A percentile compares a stretch with the other conserved stretches of the same genome.
These are phyloP conservation scores for Sakesphorus luctuosus DNA, from an alignment of 2,113 vertebrate genomes.

Conservation along the genomic window DNA sequence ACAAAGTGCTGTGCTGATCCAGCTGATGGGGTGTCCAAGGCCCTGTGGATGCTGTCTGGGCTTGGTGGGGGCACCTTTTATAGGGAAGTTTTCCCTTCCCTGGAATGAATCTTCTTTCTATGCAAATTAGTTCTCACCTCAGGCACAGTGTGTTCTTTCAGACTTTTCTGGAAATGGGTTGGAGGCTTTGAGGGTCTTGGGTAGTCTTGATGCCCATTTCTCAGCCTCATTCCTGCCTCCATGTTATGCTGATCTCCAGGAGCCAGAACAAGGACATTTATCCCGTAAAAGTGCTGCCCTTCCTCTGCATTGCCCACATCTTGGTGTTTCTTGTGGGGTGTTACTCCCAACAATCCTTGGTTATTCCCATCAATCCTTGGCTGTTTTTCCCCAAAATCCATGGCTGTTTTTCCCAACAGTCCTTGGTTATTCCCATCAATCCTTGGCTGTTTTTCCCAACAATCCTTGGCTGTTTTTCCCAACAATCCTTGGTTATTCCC, in stretches of 20 bases:
- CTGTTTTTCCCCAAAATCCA: background rate
- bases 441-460: background rate
- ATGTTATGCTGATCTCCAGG: background rate
- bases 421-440: background rate
- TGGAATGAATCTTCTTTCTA: background rate
- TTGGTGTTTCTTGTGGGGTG: background rate
- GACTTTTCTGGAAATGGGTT: background rate
- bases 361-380: background rate
- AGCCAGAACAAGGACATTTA: background rate
- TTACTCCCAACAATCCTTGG: background rate
- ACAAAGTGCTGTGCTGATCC: rapidly evolving
- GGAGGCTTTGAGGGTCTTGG: background rate
- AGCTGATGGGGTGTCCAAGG: background rate
- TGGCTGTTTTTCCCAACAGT: background rate
- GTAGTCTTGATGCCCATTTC: background rate
- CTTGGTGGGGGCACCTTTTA: background rate
- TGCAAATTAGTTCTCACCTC: background rate
- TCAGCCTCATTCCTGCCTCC: background rate
- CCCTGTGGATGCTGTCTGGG: background rate
- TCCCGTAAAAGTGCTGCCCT: background rate
- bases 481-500: background rate
- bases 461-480: background rate
- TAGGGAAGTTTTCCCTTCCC: background rate
- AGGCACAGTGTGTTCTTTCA: background rate
- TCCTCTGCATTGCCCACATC: background rate